phyloP scores from a whole-genome alignment of 2,797 vertebrate species.

The Peromyscus aztecus region DNA sequence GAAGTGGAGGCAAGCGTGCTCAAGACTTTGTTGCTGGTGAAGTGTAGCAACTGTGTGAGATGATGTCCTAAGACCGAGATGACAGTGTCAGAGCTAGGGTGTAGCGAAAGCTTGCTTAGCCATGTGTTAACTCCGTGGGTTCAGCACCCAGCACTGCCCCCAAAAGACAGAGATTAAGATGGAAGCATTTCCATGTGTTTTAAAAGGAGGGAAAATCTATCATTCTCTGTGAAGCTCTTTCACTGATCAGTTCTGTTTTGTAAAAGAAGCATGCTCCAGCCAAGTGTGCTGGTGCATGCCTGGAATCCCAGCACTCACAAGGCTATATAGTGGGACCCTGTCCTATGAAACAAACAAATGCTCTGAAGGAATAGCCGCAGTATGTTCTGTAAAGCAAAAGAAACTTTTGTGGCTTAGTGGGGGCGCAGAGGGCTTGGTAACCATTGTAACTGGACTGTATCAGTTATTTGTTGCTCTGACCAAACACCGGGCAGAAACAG shows the following conservation, averaged over 20 bases:
- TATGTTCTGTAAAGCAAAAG: neutral
- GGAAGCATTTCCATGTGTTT: neutral
- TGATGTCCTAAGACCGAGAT: neutral
- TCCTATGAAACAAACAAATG: neutral
- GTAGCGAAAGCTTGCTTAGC: neutral
- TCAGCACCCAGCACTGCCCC: neutral
- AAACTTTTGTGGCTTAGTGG: neutral
- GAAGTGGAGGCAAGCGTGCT: neutral
- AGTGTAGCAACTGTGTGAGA: neutral
- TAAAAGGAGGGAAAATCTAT: neutral
- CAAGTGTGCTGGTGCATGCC: neutral
- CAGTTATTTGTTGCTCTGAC: neutral
- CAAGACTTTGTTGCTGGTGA: neutral
- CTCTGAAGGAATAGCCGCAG: neutral
- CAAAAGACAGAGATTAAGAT: neutral
- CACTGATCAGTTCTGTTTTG: neutral
- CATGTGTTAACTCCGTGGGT: neutral
- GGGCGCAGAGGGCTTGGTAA: neutral
- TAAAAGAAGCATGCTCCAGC: neutral
- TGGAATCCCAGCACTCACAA: neutral
- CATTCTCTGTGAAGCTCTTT: neutral
- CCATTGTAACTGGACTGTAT: neutral
- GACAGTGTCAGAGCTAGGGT: neutral
- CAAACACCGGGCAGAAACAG: neutral
- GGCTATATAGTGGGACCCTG: neutral